phyloP scores from a whole-genome alignment of 2,888 invertebrate species.

The Eristalinus aeneus region DNA sequence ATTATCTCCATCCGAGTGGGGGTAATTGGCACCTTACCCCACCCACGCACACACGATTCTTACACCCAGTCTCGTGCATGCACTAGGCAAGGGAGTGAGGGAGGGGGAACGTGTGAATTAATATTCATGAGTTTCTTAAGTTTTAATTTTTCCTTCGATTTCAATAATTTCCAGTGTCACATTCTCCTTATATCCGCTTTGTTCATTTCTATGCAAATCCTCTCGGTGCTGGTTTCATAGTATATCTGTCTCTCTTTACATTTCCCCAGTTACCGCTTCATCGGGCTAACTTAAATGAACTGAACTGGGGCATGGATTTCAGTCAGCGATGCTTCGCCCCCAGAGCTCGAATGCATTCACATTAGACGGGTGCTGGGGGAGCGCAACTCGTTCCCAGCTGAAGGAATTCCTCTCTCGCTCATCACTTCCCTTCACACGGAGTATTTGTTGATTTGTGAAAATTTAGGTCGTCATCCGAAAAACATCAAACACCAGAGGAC shows the following conservation, averaged over 20 bases:
- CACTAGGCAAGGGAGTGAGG: too few relatives aligned
- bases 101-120: conserved; percentile 27
- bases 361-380: not conserved
- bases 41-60: not conserved
- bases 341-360: conserved; percentile 14
- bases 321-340: conserved; percentile 6
- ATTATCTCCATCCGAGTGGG: conserved; percentile 43
- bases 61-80: too few relatives aligned
- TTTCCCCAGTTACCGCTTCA: conserved; percentile 30
- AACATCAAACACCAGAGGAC: conserved; percentile 15
- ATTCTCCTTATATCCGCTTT: conserved; percentile 20
- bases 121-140: conserved; percentile 59
- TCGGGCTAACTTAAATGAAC: conserved; percentile 59
- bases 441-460: conserved; percentile 31
- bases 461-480: conserved; percentile 47
- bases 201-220: conserved; percentile 47
- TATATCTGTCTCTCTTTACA: not conserved
- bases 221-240: conserved; percentile 14
- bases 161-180: conserved; percentile 51
- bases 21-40: not conserved
- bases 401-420: not conserved
- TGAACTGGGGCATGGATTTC: conserved; percentile 42
- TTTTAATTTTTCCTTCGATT: conserved; percentile 52
- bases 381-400: not conserved
- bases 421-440: not conserved